phyloP scores from a whole-genome alignment of 2,113 vertebrate species.

The Diphyllodes magnificus region DNA sequence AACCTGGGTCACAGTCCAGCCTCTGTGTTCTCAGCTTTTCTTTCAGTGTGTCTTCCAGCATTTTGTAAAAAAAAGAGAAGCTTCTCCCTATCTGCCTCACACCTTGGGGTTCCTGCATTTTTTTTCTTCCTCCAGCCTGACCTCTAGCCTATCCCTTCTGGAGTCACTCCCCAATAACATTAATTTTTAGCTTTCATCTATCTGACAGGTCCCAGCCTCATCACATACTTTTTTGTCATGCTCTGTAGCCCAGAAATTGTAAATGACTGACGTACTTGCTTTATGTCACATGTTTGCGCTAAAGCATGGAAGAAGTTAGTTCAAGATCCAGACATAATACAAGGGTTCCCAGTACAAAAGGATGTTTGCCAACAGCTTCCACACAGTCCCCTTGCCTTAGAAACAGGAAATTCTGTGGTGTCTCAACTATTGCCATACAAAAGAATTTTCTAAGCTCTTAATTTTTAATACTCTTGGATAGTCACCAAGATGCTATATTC shows the following conservation, averaged over 20 bases:
- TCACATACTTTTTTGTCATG: background rate
- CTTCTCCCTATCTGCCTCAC: background rate
- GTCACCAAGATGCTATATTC: background rate
- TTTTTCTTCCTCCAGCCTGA: background rate
- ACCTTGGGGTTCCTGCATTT: background rate
- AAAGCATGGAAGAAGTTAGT: background rate
- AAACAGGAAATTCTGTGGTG: background rate
- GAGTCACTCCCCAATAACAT: background rate
- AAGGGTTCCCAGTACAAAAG: background rate
- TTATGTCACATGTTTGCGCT: background rate
- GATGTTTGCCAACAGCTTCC: background rate
- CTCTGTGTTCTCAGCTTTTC: background rate
- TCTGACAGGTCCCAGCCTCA: background rate
- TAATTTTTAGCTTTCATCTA: background rate
- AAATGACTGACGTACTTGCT: background rate
- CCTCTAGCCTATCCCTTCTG: background rate
- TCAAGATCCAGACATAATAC: background rate
- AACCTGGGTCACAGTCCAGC: background rate
- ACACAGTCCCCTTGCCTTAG: background rate
- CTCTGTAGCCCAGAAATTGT: background rate
- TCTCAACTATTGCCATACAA: background rate
- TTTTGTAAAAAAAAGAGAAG: background rate
- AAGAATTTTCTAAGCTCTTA: background rate
- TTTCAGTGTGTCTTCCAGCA: background rate
- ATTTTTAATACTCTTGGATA: background rate